These are phyloP conservation scores for Rhyzopertha dominica DNA, from an alignment of 1,140 invertebrate species.

Conservation along the genomic window DNA sequence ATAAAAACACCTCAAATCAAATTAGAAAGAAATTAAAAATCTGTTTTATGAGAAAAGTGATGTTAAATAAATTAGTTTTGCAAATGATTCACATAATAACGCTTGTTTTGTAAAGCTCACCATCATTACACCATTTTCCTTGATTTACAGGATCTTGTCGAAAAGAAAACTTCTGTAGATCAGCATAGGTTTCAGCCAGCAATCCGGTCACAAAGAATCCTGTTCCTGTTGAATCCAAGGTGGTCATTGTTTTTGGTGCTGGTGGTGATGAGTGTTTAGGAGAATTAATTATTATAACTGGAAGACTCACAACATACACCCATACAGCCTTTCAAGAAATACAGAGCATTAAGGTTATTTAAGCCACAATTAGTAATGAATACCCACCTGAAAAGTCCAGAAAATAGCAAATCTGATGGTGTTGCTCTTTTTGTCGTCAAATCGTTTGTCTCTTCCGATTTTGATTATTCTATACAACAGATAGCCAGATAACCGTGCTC, in stretches of 20 bases:
- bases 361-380: constrained; percentile 2
- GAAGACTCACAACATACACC: constrained; percentile 88
- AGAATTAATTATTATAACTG: constrained; percentile 88
- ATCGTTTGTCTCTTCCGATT: constrained; percentile 84
- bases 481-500: constrained; percentile 74
- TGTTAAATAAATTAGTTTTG: too few species aligned
- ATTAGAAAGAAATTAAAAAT: too few species aligned
- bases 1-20: too few species aligned
- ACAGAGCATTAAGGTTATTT: constrained; percentile 29
- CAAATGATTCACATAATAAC: too few species aligned
- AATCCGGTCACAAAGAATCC: constrained; percentile 79
- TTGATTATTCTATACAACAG: constrained; percentile 83
- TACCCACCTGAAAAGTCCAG: constrained; percentile 80
- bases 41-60: too few species aligned
- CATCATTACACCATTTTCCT: constrained; percentile 86
- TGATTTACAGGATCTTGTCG: constrained; percentile 79
- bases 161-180: constrained; percentile 87
- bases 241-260: constrained; percentile 76
- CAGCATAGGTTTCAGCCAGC: constrained; percentile 81
- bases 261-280: constrained; percentile 71
- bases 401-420: constrained; percentile 82
- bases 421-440: constrained; percentile 83
- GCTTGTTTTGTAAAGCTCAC: constrained; percentile 51
- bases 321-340: constrained; percentile 91
- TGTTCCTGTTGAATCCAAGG: constrained; percentile 76